A percentile compares a stretch with the other conserved stretches of the same genome.
phyloP scores from a whole-genome alignment of 2,888 invertebrate genomes.

The Nephrotoma guestfalica region DNA sequence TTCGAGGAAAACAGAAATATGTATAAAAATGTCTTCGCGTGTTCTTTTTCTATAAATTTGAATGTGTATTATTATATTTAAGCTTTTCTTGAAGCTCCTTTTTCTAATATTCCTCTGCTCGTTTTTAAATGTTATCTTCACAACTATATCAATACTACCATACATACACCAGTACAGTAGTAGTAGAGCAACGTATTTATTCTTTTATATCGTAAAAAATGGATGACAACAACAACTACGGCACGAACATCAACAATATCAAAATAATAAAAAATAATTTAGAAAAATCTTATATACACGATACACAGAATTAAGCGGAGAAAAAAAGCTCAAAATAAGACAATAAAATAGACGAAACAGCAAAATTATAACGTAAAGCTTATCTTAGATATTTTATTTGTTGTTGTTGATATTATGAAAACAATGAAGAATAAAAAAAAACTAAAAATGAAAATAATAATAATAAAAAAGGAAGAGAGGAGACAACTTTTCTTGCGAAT shows the following conservation, averaged over 20 bases:
- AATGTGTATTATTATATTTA: not conserved
- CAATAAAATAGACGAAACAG: not conserved
- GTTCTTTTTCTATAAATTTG: not conserved
- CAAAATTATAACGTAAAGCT: not conserved
- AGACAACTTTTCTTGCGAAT: not conserved
- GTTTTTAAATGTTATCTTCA: not conserved
- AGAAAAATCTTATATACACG: not conserved
- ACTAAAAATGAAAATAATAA: too few relatives aligned
- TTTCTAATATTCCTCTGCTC: not conserved
- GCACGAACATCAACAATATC: not conserved
- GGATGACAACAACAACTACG: not conserved
- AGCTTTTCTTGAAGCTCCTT: not conserved
- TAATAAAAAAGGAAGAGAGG: not conserved
- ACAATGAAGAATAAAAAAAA: not conserved
- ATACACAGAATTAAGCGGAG: not conserved
- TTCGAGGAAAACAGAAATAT: not conserved
- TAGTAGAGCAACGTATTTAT: not conserved
- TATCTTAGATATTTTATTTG: not conserved
- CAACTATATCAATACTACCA: not conserved
- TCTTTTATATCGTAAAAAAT: not conserved
- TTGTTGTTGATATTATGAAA: not conserved
- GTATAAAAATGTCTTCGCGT: not conserved
- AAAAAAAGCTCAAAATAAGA: not conserved
- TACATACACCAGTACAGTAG: not conserved
- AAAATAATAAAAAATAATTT: not conserved